Conservation (phyloP, 2,113 vertebrate species). For the Siniperca knerii region DNA sequence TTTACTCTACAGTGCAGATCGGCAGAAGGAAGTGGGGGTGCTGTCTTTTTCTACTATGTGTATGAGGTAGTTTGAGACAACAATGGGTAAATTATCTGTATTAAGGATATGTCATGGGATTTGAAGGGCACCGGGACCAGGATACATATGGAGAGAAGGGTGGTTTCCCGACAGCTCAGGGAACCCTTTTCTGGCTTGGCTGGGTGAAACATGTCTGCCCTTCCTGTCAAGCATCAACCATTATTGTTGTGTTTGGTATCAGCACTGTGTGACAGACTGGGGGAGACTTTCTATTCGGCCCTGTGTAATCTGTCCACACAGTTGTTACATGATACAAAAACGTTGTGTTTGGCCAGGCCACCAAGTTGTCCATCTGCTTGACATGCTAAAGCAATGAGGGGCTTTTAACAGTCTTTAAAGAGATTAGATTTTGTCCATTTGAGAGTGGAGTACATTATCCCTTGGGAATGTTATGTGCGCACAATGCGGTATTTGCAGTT, state of each 20-base stretch:
- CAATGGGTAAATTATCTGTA: too few species aligned
- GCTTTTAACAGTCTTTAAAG: too few species aligned
- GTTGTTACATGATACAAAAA: background rate
- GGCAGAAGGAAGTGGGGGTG: conserved; percentile 28
- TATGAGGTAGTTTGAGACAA: background rate
- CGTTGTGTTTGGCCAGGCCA: background rate
- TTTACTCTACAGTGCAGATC: background rate
- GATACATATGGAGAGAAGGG: background rate
- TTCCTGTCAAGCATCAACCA: background rate
- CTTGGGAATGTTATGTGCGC: background rate
- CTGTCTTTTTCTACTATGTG: background rate
- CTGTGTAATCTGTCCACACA: background rate
- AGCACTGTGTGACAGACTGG: background rate
- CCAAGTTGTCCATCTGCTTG: background rate
- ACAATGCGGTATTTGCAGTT: background rate
- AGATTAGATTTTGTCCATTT: background rate
- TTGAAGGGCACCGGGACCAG: background rate
- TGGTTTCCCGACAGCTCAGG: background rate
- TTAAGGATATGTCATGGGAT: background rate
- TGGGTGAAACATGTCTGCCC: background rate
- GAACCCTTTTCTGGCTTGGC: background rate
- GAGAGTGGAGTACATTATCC: background rate
- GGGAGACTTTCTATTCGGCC: background rate
- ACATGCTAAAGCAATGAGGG: background rate
- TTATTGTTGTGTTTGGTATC: background rate